Evolutionary conservation across 2,888 invertebrate species (phyloP).

Genomic region (Bombylius discolor): DNA sequence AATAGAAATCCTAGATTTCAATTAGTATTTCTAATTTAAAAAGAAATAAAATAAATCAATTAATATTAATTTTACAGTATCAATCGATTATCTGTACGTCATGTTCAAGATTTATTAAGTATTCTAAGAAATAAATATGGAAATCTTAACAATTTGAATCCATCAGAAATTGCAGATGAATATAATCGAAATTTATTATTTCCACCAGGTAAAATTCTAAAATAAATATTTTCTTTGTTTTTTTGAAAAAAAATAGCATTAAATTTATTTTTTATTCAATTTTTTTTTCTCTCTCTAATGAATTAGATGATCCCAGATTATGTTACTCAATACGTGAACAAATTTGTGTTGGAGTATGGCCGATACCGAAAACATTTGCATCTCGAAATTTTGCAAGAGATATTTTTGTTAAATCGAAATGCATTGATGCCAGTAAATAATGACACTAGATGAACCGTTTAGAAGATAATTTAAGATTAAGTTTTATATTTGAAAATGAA

Average conservation of each 20-base stretch:
- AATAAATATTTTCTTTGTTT: background rate
- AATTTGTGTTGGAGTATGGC: slow-evolving; percentile 77
- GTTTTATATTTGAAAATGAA: too few species aligned
- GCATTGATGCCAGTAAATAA: slow-evolving; percentile 61
- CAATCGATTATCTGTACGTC: slow-evolving; percentile 58
- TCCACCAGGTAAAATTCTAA: slow-evolving; percentile 43
- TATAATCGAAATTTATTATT: slow-evolving; percentile 66
- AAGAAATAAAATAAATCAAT: background rate
- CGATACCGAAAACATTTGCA: slow-evolving; percentile 59
- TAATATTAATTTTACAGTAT: slow-evolving; percentile 40
- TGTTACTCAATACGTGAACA: slow-evolving; percentile 90
- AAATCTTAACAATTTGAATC: slow-evolving; percentile 16
- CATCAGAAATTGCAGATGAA: slow-evolving; percentile 36
- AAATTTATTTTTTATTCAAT: background rate
- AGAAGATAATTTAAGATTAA: too few species aligned
- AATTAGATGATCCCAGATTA: slow-evolving; percentile 57
- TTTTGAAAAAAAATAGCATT: background rate
- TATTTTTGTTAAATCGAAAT: slow-evolving; percentile 72
- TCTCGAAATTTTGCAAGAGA: slow-evolving; percentile 63
- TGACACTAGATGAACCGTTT: background rate
- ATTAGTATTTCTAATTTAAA: too few species aligned
- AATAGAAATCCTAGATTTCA: too few species aligned
- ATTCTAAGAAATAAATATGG: slow-evolving; percentile 24
- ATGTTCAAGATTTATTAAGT: slow-evolving; percentile 51
- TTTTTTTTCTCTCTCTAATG: slow-evolving; percentile 1